These are phyloP conservation scores for Drosophila sulfurigaster DNA, from an alignment of 1,140 invertebrate species.

Conservation along the genomic window DNA sequence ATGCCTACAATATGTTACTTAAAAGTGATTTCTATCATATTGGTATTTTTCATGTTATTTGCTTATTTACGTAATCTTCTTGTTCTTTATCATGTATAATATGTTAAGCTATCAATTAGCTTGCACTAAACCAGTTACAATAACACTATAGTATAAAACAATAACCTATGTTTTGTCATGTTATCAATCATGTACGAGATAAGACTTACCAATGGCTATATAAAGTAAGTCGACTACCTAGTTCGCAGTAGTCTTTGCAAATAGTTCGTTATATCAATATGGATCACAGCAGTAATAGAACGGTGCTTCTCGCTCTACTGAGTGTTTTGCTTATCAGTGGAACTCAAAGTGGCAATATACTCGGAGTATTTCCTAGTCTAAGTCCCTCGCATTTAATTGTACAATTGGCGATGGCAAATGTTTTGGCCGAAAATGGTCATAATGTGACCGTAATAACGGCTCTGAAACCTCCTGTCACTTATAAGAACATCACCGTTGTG, in stretches of 20 bases:
- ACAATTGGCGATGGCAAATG: constrained; percentile 67
- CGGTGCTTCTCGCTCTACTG: constrained; percentile 25
- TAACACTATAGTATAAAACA: too few species aligned
- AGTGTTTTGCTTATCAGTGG: constrained; percentile 8
- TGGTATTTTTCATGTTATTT: too few species aligned
- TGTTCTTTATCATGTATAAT: too few species aligned
- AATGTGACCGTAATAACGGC: constrained; percentile 72
- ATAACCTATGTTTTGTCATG: constrained; percentile 12
- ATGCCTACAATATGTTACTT: too few species aligned
- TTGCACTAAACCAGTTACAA: too few species aligned
- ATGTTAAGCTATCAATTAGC: too few species aligned
- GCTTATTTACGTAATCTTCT: too few species aligned
- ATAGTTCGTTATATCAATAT: constrained; percentile 15
- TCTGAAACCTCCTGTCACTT: constrained; percentile 51
- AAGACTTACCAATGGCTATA: constrained; percentile 17
- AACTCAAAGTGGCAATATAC: constrained; percentile 62
- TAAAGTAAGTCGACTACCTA: background rate
- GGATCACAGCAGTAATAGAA: constrained; percentile 8
- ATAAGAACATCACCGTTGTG: constrained; percentile 55
- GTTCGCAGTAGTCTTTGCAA: constrained; percentile 1
- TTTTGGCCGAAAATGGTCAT: constrained; percentile 69
- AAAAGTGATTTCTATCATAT: too few species aligned
- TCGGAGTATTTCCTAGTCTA: constrained; percentile 67
- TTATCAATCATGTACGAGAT: constrained; percentile 14
- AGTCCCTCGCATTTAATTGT: constrained; percentile 77